Evolutionary conservation across 2,888 invertebrate genomes (phyloP).

Genomic region (Thyatira batis): DNA sequence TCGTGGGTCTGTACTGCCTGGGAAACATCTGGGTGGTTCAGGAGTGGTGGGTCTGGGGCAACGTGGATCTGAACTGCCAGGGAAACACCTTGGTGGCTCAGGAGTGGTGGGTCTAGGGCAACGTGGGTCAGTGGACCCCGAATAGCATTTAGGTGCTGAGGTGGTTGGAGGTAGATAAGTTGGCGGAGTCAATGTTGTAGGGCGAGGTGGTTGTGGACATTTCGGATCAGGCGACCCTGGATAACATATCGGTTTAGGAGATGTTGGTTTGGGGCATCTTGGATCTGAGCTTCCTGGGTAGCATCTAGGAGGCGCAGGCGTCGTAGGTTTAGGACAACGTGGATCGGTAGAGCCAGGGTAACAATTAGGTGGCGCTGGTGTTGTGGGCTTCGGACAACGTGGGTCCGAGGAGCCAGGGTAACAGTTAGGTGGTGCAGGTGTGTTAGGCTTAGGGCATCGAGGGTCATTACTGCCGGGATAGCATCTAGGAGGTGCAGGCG

Average conservation of each 20-base stretch:
- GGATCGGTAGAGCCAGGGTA: slow-evolving; percentile 41
- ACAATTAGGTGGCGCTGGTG: slow-evolving; percentile 33
- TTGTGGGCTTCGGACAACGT: slow-evolving; percentile 39
- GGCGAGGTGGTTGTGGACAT: no score
- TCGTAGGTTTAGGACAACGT: slow-evolving; percentile 32
- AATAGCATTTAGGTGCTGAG: slow-evolving; percentile 38
- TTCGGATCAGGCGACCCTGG: no score
- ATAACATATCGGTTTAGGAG: slow-evolving; percentile 22
- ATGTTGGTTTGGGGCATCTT: slow-evolving; percentile 32
- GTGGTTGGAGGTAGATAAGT: slow-evolving; percentile 37
- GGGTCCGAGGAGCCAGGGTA: slow-evolving; percentile 39
- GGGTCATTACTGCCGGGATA: slow-evolving; percentile 34
- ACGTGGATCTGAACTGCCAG: slow-evolving; percentile 43
- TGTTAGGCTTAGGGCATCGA: slow-evolving; percentile 32
- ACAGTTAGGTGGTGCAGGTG: slow-evolving; percentile 24
- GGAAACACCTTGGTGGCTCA: slow-evolving; percentile 37
- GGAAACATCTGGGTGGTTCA: slow-evolving; percentile 32
- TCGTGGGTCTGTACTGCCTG: slow-evolving; percentile 52
- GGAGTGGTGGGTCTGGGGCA: slow-evolving; percentile 38
- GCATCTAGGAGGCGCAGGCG: slow-evolving; percentile 30
- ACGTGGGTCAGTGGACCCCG: slow-evolving; percentile 43
- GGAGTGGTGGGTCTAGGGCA: slow-evolving; percentile 40
- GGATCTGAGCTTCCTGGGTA: slow-evolving; percentile 41
- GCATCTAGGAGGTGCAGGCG: slow-evolving; percentile 17
- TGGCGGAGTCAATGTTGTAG: no score